Base-by-base conservation (phyloP, 2,888 invertebrate species). In the Ophion costatus region DNA sequence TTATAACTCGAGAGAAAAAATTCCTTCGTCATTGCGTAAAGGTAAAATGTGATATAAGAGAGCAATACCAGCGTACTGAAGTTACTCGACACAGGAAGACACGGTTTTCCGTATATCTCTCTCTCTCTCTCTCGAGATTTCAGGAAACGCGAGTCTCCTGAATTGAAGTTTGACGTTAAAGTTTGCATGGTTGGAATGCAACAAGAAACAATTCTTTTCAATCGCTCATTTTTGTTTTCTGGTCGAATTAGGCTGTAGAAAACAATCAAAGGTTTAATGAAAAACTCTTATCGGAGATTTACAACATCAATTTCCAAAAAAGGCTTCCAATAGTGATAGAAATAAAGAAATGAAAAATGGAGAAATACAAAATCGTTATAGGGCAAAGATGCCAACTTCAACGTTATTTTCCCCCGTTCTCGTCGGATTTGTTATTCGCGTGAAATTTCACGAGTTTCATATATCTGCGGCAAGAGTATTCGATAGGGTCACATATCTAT, bases 71-170 rank as follows among this genome's bases (percentile, higher is more conserved):
- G 29, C 64, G 77, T 82, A 66, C 57, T 77, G 45, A 33, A 75
- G 76, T 82, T 82, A 78, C 78, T 33, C 42, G 74, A 38, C 66
- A 66, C 77, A 33, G 45, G 33, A 57, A 73, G 67, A 73, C 22
- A 22, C 17, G 38, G 33, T 77, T 73, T 22, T 33, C 57, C 45
- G 24, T 69, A 17, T 73, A n/a, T n/a, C n/a, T n/a, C n/a, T n/a
- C n/a, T n/a, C n/a, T n/a, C n/a, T n/a, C 51, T 22, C 33, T 59
- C n/a, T 57, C 5, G n/a, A 59, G 70, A 51, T 17, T 14, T 69
- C 61, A 33, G 38, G 61, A 82, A 73, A 76, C 66, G 45, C 61
- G 42, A 61, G 57, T 59, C 67, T 77, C 38, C 29, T 2, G 29
- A 29, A 29, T 29, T 29, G 29, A 29, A 38, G 6, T 38, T 7